Percentiles rank a stretch among this genome's conserved stretches.
These are phyloP conservation scores for Cheilosia vulpina DNA, from an alignment of 2,888 invertebrate species.

Conservation along the genomic window DNA sequence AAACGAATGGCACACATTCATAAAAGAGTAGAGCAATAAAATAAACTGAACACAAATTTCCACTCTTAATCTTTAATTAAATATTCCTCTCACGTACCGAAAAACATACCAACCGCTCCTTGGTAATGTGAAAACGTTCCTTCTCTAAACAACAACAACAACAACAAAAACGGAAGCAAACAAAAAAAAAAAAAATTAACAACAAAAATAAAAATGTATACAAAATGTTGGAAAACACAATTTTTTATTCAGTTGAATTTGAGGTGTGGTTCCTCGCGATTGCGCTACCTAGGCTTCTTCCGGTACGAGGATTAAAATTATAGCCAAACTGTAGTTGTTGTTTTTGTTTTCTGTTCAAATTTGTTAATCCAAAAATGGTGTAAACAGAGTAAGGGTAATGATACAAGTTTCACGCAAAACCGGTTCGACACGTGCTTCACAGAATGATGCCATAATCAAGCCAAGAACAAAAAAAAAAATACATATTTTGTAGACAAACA, in stretches of 20 bases:
- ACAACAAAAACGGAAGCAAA: slow-evolving; percentile 31
- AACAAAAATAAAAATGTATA: slow-evolving; percentile 16
- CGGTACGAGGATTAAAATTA: slow-evolving; percentile 29
- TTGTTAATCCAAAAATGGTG: background rate
- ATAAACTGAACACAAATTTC: slow-evolving; percentile 14
- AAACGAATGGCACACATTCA: slow-evolving; percentile 18
- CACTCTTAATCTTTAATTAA: slow-evolving; percentile 30
- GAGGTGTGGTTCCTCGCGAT: slow-evolving; percentile 68
- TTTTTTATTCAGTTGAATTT: slow-evolving; percentile 46
- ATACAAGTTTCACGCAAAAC: slow-evolving; percentile 30
- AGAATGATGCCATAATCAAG: background rate
- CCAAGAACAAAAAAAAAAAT: background rate
- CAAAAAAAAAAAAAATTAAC: background rate
- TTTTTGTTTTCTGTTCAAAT: background rate
- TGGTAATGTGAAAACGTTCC: background rate
- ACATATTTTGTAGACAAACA: background rate
- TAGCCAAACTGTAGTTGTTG: slow-evolving; percentile 1
- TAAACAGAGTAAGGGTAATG: slow-evolving; percentile 8
- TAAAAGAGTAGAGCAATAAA: slow-evolving; percentile 4
- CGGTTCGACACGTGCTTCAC: slow-evolving; percentile 41
- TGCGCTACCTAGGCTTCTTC: slow-evolving; percentile 54
- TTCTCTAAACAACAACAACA: slow-evolving; percentile 3
- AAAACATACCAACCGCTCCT: slow-evolving; percentile 20
- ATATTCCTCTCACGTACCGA: slow-evolving; percentile 48
- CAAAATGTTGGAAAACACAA: slow-evolving; percentile 34